Percentiles rank a stretch among this genome's conserved stretches.
Conservation (phyloP, 2,888 invertebrate species). For the Didymodactylos carnosus region DNA sequence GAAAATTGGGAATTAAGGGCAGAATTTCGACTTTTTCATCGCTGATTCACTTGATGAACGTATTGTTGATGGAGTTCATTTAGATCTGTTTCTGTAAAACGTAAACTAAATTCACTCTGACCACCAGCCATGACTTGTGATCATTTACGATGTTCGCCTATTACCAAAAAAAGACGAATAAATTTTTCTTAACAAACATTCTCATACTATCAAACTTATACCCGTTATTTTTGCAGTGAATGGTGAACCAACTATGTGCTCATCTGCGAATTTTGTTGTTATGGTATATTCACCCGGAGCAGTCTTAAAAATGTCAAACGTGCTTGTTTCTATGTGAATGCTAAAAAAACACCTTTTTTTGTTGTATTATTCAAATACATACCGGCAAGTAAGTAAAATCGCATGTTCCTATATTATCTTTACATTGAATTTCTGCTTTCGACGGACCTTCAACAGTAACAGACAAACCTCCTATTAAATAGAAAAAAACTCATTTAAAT, state of each 20-base stretch:
- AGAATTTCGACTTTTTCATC: too few species aligned
- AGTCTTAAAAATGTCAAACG: too few species aligned
- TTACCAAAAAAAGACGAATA: too few species aligned
- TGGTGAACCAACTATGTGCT: conserved; percentile 83
- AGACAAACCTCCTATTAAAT: too few species aligned
- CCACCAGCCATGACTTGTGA: conserved; percentile 92
- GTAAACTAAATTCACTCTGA: conserved; percentile 82
- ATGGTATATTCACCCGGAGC: conserved; percentile 92
- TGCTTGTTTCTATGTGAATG: too few species aligned
- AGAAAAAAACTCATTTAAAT: too few species aligned
- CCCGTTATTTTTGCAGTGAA: conserved; percentile 61
- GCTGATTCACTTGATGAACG: conserved; percentile 73
- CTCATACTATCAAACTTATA: conserved; percentile 41
- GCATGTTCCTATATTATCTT: conserved; percentile 90
- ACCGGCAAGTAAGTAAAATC: conserved; percentile 63
- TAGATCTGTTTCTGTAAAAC: conserved; percentile 71
- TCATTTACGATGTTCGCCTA: too few species aligned
- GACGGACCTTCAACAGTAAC: conserved; percentile 87
- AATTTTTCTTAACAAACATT: too few species aligned
- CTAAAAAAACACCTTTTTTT: too few species aligned
- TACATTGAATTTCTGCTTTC: conserved; percentile 77
- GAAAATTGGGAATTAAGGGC: too few species aligned
- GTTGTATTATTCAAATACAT: too few species aligned
- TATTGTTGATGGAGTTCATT: conserved; percentile 58
- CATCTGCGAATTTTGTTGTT: conserved; percentile 76